Evolutionary conservation across 37 sponge, comb jelly and placozoan species (phyloP).

Genomic region (Beroe forskalii): DNA sequence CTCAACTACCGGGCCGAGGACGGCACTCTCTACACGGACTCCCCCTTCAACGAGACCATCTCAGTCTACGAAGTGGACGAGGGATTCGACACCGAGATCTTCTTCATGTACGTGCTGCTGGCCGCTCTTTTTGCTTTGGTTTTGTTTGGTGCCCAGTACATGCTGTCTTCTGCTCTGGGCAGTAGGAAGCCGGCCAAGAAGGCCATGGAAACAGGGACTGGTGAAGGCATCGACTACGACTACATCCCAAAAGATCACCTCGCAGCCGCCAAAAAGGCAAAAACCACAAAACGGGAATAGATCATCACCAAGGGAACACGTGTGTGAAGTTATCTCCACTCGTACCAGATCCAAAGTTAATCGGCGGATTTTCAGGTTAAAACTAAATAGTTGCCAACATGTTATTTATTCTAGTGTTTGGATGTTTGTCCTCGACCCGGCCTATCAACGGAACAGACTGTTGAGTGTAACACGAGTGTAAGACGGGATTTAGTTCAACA

Average conservation of each 20-base stretch:
- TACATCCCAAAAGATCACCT: conserved; percentile 53
- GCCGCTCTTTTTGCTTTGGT: conserved; percentile 44
- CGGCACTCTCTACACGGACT: conserved; percentile 78
- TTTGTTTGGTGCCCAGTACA: conserved; percentile 52
- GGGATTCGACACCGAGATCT: conserved; percentile 85
- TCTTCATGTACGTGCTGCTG: conserved; percentile 43
- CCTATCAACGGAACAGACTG: conserved; percentile 1
- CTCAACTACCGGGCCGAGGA: conserved; percentile 69
- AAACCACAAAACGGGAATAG: conserved; percentile 29
- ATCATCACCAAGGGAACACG: too few relatives aligned
- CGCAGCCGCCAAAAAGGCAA: conserved; percentile 12
- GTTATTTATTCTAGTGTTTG: conserved; percentile 18
- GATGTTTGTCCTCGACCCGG: conserved; percentile 27
- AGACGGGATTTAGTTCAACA: background rate
- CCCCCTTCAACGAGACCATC: conserved; percentile 93
- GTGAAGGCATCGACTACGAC: conserved; percentile 60
- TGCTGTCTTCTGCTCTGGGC: conserved; percentile 37
- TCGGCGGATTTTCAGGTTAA: background rate
- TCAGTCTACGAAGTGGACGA: conserved; percentile 87
- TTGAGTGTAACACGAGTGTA: conserved; percentile 2
- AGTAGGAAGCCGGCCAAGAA: background rate
- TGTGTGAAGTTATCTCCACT: too few relatives aligned
- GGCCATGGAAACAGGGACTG: conserved; percentile 12
- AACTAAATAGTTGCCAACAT: background rate
- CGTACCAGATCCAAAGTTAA: background rate